Percentiles rank a stretch among this genome's conserved stretches.
Evolutionary conservation across 2,113 vertebrate species (phyloP).

Genomic region (Pseudorasbora parva): DNA sequence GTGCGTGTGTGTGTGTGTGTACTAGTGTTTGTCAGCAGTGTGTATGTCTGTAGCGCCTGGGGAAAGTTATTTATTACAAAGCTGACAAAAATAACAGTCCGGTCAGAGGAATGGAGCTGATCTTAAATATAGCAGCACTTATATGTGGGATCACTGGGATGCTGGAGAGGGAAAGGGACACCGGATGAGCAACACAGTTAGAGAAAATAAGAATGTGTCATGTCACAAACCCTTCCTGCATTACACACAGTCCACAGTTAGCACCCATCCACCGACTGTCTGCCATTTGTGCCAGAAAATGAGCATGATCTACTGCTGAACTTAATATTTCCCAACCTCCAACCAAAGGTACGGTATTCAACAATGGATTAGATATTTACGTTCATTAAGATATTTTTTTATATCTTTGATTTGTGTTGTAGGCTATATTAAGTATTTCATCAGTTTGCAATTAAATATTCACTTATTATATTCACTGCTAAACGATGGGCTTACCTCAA

Average conservation of each 20-base stretch:
- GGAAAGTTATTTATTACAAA: constrained; percentile 38
- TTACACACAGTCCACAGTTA: not conserved
- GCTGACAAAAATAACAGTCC: constrained; percentile 27
- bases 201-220: not conserved
- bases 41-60: not conserved
- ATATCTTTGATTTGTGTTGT: no score
- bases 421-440: no score
- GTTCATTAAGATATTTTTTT: no score
- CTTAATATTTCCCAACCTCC: no score
- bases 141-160: constrained; percentile 17
- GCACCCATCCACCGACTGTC: not conserved
- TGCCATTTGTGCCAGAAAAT: not conserved
- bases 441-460: no score
- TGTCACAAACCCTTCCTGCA: not conserved
- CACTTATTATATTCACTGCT: no score
- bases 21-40: not conserved
- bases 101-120: constrained; percentile 11
- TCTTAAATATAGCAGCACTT: constrained; percentile 30
- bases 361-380: no score
- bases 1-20: not conserved
- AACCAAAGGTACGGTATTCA: no score
- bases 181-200: constrained; percentile 12
- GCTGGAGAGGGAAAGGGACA: not conserved
- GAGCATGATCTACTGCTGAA: no score
- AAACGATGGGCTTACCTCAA: no score